phyloP scores from a whole-genome alignment of 2,797 vertebrate species.

The Cossypha caffra region DNA sequence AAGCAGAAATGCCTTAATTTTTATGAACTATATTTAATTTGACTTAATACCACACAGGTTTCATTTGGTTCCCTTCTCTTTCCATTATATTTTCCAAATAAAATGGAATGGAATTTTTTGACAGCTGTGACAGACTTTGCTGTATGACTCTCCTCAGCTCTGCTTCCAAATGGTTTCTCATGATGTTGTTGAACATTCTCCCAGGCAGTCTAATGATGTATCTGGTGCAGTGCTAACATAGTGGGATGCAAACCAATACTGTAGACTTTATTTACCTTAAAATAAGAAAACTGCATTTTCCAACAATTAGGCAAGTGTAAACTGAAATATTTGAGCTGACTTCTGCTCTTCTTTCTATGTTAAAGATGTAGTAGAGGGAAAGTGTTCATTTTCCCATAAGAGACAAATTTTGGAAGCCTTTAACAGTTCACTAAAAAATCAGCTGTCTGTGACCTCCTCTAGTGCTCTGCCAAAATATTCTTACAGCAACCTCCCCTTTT shows the following conservation, averaged over 20 bases:
- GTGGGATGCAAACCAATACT: background rate
- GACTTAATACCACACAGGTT: background rate
- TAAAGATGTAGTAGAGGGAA: background rate
- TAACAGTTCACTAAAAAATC: constrained; percentile 45
- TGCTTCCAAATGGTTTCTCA: constrained; percentile 37
- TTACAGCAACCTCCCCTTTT: constrained; percentile 31
- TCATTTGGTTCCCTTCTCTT: constrained; percentile 27
- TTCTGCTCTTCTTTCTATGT: background rate
- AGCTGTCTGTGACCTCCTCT: constrained; percentile 30
- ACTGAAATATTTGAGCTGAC: constrained; percentile 9
- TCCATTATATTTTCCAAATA: constrained; percentile 50
- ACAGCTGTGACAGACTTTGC: constrained; percentile 43
- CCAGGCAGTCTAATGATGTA: background rate
- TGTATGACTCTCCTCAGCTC: background rate
- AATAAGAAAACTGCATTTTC: background rate
- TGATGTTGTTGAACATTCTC: background rate
- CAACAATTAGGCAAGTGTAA: constrained; percentile 13
- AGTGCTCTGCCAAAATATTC: constrained; percentile 52
- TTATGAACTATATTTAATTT: constrained; percentile 63
- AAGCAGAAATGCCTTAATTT: constrained; percentile 71
- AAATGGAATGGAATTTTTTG: constrained; percentile 25
- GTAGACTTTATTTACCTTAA: constrained; percentile 1
- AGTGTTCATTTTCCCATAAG: constrained; percentile 17
- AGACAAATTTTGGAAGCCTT: constrained; percentile 50
- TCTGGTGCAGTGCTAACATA: background rate